Conservation (phyloP, 2,888 invertebrate species). For the Parnassius apollo region DNA sequence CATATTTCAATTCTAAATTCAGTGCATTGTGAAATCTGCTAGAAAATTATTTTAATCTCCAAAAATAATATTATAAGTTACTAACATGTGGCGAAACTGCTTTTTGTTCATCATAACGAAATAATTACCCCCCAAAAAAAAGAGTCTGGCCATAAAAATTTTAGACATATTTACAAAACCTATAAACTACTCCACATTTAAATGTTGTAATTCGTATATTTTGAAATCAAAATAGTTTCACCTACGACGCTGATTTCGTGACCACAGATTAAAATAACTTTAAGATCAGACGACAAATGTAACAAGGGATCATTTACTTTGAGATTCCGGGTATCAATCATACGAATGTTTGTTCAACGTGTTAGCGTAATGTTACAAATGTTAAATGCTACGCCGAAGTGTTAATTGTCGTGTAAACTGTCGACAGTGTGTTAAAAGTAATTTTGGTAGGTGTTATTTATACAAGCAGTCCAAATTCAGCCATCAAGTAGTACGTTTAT, state of each 20-base stretch:
- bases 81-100: no score
- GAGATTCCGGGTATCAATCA: constrained; percentile 42
- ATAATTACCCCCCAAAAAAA: no score
- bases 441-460: constrained; percentile 17
- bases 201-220: no score
- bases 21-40: no score
- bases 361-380: constrained; percentile 22
- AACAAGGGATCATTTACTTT: constrained; percentile 25
- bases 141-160: no score
- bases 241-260: constrained; percentile 26
- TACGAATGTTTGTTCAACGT: constrained; percentile 28
- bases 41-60: no score
- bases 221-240: no score
- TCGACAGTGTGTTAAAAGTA: constrained; percentile 8
- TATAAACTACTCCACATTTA: no score
- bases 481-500: constrained; percentile 8
- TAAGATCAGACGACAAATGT: constrained; percentile 34
- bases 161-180: no score
- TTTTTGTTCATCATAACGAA: no score
- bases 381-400: constrained; percentile 28
- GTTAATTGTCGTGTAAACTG: constrained; percentile 22
- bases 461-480: constrained; percentile 7
- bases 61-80: no score
- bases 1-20: no score
- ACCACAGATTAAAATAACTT: constrained; percentile 31